Evolutionary conservation across 2,888 invertebrate genomes (phyloP), one percentile per base, ranked within the genome.

Genomic region (Apocheima hispidaria): DNA sequence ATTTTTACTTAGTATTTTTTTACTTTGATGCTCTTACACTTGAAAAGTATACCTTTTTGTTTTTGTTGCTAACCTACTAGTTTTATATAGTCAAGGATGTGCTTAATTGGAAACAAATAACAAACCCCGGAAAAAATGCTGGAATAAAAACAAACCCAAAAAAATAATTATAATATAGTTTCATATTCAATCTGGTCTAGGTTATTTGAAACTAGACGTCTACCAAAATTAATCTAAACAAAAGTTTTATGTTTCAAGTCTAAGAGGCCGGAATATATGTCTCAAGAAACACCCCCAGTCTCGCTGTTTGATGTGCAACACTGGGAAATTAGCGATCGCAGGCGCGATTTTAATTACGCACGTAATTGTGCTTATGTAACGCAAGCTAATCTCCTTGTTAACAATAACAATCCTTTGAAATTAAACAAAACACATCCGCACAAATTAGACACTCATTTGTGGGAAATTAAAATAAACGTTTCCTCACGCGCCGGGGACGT

Each of bases 381-480:
- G 66, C 56, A 36, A 62, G 63, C 65, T 66, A 64, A 70, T 70
- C 66, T 64, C 43, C 60, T 66, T 70, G 68, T 68, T 66, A 68
- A 63, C 68, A 66, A 81, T 80, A 79, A 80, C 79, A 83, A 83
- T 84, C 79, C 78, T 78, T 79, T 78, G 76, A 79, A 84, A 82
- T 85, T 83, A 84, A 86, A 86, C 87, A 83, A 81, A 83, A 86
- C 86, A 83, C 82, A 82, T 82, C 78, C 79, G 70, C 68, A 76
- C 79, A 83, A 88, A 89, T 90, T 86, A 89, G 85, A 84, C 82
- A 82, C 81, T 77, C 87, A 82, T 87, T 90, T 88, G 87, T 80
- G 84, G 83, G 72, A 82, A 84, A 88, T 89, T 87, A 88, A 86
- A 89, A 88, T 83, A 86, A 87, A 88, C 84, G 83, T 81, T 86